Percentiles rank a stretch among this genome's conserved stretches.
Conservation (phyloP, 1,140 invertebrate species). For the Heliconius himera region DNA sequence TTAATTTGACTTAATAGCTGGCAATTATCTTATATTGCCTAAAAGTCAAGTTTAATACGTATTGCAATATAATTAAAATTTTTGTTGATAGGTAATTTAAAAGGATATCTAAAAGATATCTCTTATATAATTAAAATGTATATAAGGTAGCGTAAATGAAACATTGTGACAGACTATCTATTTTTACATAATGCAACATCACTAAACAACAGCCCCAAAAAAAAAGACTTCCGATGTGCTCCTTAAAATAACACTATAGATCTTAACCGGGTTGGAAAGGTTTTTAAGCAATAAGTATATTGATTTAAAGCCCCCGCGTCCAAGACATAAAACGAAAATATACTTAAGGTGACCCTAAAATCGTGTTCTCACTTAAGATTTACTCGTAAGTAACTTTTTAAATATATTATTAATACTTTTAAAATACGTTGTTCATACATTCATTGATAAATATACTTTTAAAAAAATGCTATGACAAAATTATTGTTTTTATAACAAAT, state of each 20-base stretch:
- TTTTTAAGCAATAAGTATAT: conserved; percentile 17
- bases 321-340: conserved; percentile 8
- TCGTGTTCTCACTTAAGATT: not conserved
- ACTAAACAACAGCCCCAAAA: not conserved
- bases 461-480: not conserved
- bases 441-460: not conserved
- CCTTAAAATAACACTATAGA: conserved; percentile 34
- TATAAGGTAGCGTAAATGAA: too few species aligned
- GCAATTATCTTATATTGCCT: not conserved
- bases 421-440: not conserved
- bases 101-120: too few species aligned
- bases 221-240: not conserved
- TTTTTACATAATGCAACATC: not conserved
- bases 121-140: too few species aligned
- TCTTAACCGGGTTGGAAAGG: conserved; percentile 14
- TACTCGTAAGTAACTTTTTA: not conserved
- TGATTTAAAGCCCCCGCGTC: conserved; percentile 18
- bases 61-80: not conserved
- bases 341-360: not conserved
- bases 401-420: not conserved
- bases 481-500: not conserved
- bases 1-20: not conserved
- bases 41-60: not conserved
- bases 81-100: not conserved
- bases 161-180: not conserved